These are phyloP conservation scores for Neopelma chrysocephalum DNA, from an alignment of 2,797 vertebrate genomes.

Conservation along the genomic window DNA sequence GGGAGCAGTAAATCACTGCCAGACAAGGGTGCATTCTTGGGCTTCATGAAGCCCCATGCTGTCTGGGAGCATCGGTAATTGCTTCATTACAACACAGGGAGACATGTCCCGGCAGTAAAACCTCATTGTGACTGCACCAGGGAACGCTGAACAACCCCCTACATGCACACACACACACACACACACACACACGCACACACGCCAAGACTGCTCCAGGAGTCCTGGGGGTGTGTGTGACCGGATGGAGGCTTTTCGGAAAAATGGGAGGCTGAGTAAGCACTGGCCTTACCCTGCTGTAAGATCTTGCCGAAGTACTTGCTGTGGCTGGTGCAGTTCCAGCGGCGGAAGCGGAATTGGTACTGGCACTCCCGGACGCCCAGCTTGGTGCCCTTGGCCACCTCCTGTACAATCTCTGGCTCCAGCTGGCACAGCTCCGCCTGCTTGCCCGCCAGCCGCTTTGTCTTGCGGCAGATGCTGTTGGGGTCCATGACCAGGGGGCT, in stretches of 20 bases:
- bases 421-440: constrained; percentile 96
- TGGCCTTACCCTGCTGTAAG: constrained; percentile 90
- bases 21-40: constrained; percentile 73
- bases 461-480: constrained; percentile 98
- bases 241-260: neutral
- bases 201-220: neutral
- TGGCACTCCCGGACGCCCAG: constrained; percentile 95
- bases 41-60: constrained; percentile 67
- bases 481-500: constrained; percentile 99
- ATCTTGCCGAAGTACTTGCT: constrained; percentile 98
- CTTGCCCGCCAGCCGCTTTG: constrained; percentile 90
- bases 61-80: constrained; percentile 75
- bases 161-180: neutral
- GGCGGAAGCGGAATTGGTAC: constrained; percentile 95
- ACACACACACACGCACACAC: neutral
- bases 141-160: constrained; percentile 17
- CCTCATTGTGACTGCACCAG: neutral
- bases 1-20: constrained; percentile 69
- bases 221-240: accelerated
- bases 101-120: constrained; percentile 76
- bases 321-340: constrained; percentile 99
- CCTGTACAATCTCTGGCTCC: constrained; percentile 93
- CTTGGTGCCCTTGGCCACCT: constrained; percentile 93
- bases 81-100: constrained; percentile 77
- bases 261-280: neutral